phyloP scores from a whole-genome alignment of 2,888 invertebrate genomes.

The Celastrina argiolus region DNA sequence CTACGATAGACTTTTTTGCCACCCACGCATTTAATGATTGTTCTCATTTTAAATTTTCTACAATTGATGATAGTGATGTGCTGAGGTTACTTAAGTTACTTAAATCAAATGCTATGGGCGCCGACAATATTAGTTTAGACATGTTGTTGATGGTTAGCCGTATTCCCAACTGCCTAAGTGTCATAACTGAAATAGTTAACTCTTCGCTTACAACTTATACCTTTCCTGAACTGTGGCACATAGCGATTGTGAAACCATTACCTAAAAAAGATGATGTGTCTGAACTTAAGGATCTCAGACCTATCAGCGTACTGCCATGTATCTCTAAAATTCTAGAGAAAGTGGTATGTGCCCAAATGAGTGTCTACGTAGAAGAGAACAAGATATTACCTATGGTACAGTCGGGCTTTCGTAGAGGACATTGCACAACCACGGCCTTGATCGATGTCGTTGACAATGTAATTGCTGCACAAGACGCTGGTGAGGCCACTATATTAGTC shows the following conservation, averaged over 20 bases:
- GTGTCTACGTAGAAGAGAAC: not conserved
- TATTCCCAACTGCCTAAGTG: no score
- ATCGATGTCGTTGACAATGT: no score
- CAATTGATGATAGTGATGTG: not conserved
- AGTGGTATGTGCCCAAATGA: not conserved
- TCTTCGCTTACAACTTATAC: not conserved
- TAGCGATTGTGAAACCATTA: no score
- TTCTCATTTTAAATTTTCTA: not conserved
- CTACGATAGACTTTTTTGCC: not conserved
- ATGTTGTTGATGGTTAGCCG: no score
- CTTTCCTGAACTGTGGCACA: not conserved
- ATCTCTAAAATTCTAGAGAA: not conserved
- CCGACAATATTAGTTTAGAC: no score
- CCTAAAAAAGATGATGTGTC: no score
- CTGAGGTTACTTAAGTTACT: not conserved
- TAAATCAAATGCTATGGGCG: no score
- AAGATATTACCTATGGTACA: not conserved
- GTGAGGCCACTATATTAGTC: no score
- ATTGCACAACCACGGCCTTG: not conserved
- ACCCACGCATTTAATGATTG: not conserved
- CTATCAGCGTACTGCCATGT: no score
- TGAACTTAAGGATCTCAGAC: no score
- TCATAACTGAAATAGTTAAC: no score
- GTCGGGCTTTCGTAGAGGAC: not conserved
- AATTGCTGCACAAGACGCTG: no score